Evolutionary conservation across 2,888 invertebrate species (phyloP), one percentile per base, ranked within the genome.

Genomic region (Parnassius orleans): DNA sequence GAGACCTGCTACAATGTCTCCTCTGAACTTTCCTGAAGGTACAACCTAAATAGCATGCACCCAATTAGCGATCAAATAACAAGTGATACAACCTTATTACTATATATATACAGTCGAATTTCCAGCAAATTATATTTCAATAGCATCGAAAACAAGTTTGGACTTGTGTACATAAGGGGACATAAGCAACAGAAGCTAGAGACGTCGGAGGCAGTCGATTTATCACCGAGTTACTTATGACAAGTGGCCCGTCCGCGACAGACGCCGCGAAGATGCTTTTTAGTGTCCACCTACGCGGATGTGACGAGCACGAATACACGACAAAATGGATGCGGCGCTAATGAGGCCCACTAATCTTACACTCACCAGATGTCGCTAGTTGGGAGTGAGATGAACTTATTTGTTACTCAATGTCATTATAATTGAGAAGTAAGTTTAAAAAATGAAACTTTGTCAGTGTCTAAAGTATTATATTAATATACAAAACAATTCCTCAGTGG

Each of bases 141-240:
- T 14, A 5, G 57, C 10, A 7, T 44, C 3, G 44, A 59, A 53
- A 42, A 52, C 2, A 68, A 65, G 54, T 67, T 68, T 67, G 70
- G 66, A 57, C 59, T 61, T 65, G 67, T 74, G 77, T 83, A 83
- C 77, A 83, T 84, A 84, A 87, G 83, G 86, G 84, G 84, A 84
- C 84, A 87, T 89, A 88, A 86, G 79, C 83, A 83, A 80, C 87
- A 87, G 85, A 75, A 76, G 72, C 81, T 80, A 75, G 75, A 87
- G 88, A 88, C 86, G 87, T 81, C 83, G 81, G 72, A 77, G 70
- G 72, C 69, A 67, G 80, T 80, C 85, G 78, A 90, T 90, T 90
- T 90, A 90, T 90, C 90, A 89, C 80, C 64, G 73, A 73, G 81
- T 78, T 80, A 84, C 84, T 87, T 84, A 85, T 87, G 90, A 90